Conservation (phyloP, 2,888 invertebrate species). For the Scaptomyza parva region DNA sequence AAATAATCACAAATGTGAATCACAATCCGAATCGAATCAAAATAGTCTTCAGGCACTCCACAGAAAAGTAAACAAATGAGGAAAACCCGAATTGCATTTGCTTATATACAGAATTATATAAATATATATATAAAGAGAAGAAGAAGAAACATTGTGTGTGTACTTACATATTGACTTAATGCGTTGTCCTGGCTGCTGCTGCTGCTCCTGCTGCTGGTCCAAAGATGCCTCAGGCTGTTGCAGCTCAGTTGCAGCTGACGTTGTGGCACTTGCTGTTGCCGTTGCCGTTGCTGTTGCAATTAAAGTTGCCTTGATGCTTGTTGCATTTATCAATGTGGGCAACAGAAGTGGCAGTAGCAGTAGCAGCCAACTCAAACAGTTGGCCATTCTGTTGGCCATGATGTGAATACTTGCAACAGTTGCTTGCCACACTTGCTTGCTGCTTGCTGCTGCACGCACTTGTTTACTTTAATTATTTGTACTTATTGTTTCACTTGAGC, state of each 20-base stretch:
- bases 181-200: constrained; percentile 41
- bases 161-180: constrained; percentile 72
- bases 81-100: constrained; percentile 24
- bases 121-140: background rate
- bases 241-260: constrained; percentile 33
- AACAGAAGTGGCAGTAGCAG: constrained; percentile 25
- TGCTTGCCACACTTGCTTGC: constrained; percentile 7
- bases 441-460: constrained; percentile 2
- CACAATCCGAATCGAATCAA: background rate
- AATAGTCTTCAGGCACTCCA: constrained; percentile 16
- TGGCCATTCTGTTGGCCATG: constrained; percentile 50
- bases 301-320: constrained; percentile 55
- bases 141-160: background rate
- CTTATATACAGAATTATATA: background rate
- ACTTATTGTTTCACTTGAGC: constrained; percentile 47
- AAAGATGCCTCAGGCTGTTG: constrained; percentile 36
- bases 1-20: constrained; percentile 38
- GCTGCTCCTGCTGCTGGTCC: constrained; percentile 17
- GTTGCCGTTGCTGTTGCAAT: constrained; percentile 42
- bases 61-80: constrained; percentile 30
- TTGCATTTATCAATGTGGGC: constrained; percentile 54
- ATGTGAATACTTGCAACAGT: constrained; percentile 3
- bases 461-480: constrained; percentile 56
- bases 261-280: constrained; percentile 28
- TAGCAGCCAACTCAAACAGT: constrained; percentile 20